These are phyloP conservation scores for Cataglyphis altisquamis DNA, from an alignment of 2,888 invertebrate species.

Conservation along the genomic window DNA sequence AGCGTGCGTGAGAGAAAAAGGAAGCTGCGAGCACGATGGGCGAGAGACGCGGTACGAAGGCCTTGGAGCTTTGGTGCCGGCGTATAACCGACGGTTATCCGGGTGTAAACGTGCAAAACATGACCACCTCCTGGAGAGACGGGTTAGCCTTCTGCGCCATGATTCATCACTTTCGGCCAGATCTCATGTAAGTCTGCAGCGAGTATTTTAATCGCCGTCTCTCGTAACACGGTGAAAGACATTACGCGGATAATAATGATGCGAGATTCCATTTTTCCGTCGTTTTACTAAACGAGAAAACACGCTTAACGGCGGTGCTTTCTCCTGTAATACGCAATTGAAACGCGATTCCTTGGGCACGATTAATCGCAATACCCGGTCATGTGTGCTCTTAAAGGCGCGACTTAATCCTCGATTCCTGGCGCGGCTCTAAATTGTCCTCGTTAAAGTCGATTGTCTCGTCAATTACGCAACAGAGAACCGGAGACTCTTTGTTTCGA, in stretches of 20 bases:
- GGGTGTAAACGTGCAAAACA: constrained; percentile 96
- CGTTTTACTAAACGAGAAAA: not conserved
- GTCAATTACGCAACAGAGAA: constrained; percentile 34
- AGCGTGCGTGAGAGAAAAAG: constrained; percentile 1
- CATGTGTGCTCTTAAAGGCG: constrained; percentile 16
- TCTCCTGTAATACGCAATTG: not conserved
- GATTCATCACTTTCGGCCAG: constrained; percentile 98
- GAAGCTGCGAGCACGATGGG: constrained; percentile 88
- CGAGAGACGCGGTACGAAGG: constrained; percentile 95
- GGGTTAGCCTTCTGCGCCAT: constrained; percentile 98
- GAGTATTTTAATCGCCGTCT: constrained; percentile 30
- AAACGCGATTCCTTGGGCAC: not conserved
- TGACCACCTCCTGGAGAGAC: constrained; percentile 98
- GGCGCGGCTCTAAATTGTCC: constrained; percentile 47
- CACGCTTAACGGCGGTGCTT: not conserved
- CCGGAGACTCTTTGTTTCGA: not conserved
- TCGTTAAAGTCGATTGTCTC: constrained; percentile 41
- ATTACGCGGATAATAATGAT: constrained; percentile 32
- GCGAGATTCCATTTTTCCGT: not conserved
- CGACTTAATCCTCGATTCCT: constrained; percentile 49
- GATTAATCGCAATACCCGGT: not conserved
- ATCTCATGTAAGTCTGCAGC: constrained; percentile 94
- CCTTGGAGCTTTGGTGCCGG: constrained; percentile 97
- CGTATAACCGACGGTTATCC: constrained; percentile 95
- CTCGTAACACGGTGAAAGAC: constrained; percentile 11